Evolutionary conservation across 2,797 vertebrate genomes (phyloP).

Genomic region (Lemur catta): DNA sequence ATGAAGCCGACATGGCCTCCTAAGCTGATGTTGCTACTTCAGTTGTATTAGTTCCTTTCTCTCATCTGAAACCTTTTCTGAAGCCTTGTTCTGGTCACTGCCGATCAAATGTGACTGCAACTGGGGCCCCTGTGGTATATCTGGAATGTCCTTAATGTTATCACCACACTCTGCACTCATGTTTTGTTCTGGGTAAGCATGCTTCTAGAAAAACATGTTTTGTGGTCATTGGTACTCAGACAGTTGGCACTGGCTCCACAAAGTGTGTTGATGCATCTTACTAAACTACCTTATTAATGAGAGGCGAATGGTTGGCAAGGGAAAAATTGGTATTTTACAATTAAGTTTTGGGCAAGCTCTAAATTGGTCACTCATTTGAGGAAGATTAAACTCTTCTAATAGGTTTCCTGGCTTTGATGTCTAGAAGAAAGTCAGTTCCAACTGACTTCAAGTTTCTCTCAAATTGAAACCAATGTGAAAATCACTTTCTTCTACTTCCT

Average conservation of each 20-base stretch:
- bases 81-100: neutral
- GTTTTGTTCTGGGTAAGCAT: neutral
- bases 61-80: neutral
- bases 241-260: neutral
- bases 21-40: neutral
- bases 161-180: neutral
- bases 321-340: neutral
- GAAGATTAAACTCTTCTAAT: neutral
- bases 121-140: neutral
- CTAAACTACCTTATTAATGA: neutral
- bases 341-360: neutral
- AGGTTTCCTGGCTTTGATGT: neutral
- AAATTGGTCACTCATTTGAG: neutral
- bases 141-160: conserved; percentile 6
- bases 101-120: neutral
- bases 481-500: neutral
- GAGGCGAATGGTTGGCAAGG: neutral
- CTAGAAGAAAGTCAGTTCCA: neutral
- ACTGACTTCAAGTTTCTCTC: neutral
- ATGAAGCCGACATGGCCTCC: neutral
- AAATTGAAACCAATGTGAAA: neutral
- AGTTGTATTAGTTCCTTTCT: neutral
- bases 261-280: neutral
- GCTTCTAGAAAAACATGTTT: neutral
- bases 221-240: neutral